A percentile compares a stretch with the other conserved stretches of the same genome.
Conservation (phyloP, 2,888 invertebrate species). For the Rhagium mordax region DNA sequence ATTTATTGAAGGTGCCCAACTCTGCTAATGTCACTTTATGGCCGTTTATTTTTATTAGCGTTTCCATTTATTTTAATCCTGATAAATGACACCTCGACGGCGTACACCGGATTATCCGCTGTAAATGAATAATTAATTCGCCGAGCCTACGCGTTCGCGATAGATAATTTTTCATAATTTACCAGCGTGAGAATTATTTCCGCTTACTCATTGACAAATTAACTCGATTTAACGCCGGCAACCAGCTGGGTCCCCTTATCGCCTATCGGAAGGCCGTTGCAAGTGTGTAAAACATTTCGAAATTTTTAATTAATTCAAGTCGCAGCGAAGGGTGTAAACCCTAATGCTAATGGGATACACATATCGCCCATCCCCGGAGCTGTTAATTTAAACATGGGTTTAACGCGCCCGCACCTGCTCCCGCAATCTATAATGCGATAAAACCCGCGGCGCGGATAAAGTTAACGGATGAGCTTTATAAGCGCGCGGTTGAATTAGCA, state of each 20-base stretch:
- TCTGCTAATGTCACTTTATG: neutral
- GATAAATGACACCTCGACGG: neutral
- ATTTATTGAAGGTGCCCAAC: neutral
- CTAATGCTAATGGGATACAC: slow-evolving; percentile 21
- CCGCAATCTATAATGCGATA: neutral
- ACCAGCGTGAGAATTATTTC: slow-evolving; percentile 2
- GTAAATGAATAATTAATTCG: neutral
- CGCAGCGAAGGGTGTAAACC: slow-evolving; percentile 15
- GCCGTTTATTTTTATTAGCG: neutral
- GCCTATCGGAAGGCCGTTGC: neutral
- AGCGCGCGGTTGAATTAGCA: neutral
- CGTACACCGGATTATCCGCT: neutral
- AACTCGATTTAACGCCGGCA: slow-evolving; percentile 9
- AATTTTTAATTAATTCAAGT: slow-evolving; percentile 23
- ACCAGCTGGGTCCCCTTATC: neutral
- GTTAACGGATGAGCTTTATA: neutral
- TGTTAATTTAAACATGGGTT: slow-evolving; percentile 23
- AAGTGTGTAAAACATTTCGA: slow-evolving; percentile 23
- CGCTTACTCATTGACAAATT: slow-evolving; percentile 9
- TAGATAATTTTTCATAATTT: slow-evolving; percentile 10
- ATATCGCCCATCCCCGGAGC: slow-evolving; percentile 16
- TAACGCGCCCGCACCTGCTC: slow-evolving; percentile 20
- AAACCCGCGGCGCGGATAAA: neutral
- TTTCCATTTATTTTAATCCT: neutral
- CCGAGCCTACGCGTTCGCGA: neutral